These are phyloP conservation scores for Accipiter cooperii DNA, from an alignment of 2,113 vertebrate species.

Conservation along the genomic window DNA sequence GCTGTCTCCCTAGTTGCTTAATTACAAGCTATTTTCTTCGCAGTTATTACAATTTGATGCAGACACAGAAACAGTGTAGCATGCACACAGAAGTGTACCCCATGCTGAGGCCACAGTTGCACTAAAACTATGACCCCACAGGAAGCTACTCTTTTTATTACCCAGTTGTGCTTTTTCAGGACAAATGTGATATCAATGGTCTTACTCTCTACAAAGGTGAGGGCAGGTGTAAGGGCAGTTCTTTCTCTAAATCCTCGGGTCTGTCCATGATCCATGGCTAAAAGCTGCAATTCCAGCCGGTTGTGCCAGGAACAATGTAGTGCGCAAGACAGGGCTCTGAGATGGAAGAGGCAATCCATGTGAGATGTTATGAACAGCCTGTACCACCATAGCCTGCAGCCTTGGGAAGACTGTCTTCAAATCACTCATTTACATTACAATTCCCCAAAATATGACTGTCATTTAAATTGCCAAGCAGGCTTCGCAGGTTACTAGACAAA, in stretches of 20 bases:
- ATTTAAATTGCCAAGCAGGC: not conserved
- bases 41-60: constrained; percentile 17
- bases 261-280: not conserved
- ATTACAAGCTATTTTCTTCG: constrained; percentile 50
- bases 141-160: not conserved
- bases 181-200: not conserved
- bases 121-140: not conserved
- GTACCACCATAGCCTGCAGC: not conserved
- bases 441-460: not conserved
- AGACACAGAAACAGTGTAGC: constrained; percentile 13
- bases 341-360: not conserved
- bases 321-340: not conserved
- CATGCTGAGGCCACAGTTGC: not conserved
- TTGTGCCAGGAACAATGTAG: not conserved
- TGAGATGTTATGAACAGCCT: not conserved
- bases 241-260: not conserved
- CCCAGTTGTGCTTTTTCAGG: not conserved
- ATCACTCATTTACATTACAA: not conserved
- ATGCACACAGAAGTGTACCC: not conserved
- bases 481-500: not conserved
- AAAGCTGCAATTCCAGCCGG: not conserved
- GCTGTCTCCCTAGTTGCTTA: constrained; percentile 28
- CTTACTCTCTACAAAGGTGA: not conserved
- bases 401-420: not conserved
- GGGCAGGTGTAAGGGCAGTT: not conserved